Conservation (phyloP, 2,113 vertebrate genomes). For the Uropsilus gracilis region DNA sequence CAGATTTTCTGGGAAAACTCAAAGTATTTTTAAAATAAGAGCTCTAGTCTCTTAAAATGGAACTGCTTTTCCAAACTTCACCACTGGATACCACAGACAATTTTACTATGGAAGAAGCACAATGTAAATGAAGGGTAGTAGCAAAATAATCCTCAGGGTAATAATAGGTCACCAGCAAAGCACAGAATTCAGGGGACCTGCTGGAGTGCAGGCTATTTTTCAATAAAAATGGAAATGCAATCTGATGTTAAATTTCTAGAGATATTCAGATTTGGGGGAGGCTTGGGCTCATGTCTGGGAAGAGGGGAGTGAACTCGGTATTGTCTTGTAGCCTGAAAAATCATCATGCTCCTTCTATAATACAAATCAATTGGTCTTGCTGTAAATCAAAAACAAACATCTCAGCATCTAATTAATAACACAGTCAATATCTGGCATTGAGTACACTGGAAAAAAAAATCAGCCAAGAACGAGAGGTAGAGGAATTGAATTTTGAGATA, state of each 20-base stretch:
- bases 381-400: neutral
- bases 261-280: neutral
- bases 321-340: neutral
- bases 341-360: neutral
- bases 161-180: neutral
- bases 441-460: neutral
- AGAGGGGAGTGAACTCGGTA: neutral
- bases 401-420: neutral
- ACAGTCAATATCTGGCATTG: neutral
- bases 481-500: neutral
- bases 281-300: neutral
- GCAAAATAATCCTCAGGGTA: neutral
- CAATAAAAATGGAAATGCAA: neutral
- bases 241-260: neutral
- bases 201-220: neutral
- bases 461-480: neutral
- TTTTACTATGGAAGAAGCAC: neutral
- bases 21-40: constrained; percentile 16
- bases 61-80: constrained; percentile 21
- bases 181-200: neutral
- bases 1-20: constrained; percentile 29
- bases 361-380: neutral
- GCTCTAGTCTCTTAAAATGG: neutral
- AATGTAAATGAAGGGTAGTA: neutral
- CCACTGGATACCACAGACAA: neutral